A percentile compares a stretch with the other conserved stretches of the same genome.
Evolutionary conservation across 1,140 invertebrate genomes (phyloP).

Genomic region (Maconellicoccus hirsutus): DNA sequence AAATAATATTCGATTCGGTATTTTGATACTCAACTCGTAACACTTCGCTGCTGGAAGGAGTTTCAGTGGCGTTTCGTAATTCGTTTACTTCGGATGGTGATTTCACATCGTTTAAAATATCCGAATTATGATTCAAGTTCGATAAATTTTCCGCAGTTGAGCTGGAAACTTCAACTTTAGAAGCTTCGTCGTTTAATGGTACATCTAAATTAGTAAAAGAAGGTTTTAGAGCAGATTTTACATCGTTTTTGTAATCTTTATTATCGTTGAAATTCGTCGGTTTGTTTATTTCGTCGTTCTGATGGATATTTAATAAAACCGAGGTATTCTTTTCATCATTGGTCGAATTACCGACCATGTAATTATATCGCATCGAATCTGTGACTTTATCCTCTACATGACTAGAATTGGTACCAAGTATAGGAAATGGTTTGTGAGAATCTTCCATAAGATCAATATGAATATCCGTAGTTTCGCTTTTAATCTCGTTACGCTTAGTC

Average conservation of each 20-base stretch:
- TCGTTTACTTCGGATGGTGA: neutral
- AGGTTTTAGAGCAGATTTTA: neutral
- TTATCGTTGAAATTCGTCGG: neutral
- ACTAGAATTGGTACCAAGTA: neutral
- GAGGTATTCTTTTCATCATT: neutral
- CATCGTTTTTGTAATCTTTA: neutral
- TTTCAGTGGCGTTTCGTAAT: neutral
- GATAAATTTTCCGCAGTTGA: neutral
- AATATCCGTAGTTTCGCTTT: neutral
- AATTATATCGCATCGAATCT: neutral
- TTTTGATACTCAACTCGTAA: neutral
- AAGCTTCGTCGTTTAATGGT: neutral
- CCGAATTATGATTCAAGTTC: neutral
- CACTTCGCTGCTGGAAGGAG: neutral
- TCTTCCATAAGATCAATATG: neutral
- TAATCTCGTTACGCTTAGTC: neutral
- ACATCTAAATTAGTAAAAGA: neutral
- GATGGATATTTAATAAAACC: neutral
- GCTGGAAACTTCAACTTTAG: neutral
- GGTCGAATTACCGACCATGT: neutral
- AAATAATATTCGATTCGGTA: neutral
- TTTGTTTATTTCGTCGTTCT: neutral
- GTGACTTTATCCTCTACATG: neutral
- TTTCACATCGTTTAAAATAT: neutral
- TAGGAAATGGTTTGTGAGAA: neutral